A percentile compares a stretch with the other conserved stretches of the same genome.
These are phyloP conservation scores for Hydrotaea cyrtoneurina DNA, from an alignment of 2,888 invertebrate species.

Conservation along the genomic window DNA sequence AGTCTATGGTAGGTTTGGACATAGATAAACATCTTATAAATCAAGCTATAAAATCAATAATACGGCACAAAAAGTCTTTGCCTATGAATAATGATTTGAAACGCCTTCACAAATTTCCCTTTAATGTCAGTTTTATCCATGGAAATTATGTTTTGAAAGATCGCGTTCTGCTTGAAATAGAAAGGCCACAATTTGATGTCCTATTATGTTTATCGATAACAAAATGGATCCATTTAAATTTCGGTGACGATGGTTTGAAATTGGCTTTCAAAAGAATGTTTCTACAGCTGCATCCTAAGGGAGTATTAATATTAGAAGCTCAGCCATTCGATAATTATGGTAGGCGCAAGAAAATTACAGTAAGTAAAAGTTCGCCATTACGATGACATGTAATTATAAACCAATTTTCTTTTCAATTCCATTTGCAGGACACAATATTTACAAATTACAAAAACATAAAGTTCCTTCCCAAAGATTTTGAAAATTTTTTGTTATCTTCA, in stretches of 20 bases:
- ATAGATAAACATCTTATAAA: conserved; percentile 89
- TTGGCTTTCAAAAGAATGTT: conserved; percentile 90
- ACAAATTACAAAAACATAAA: conserved; percentile 83
- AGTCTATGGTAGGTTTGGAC: conserved; percentile 89
- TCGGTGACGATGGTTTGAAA: conserved; percentile 91
- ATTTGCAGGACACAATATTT: conserved; percentile 71
- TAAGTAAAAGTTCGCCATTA: conserved; percentile 76
- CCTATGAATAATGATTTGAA: conserved; percentile 63
- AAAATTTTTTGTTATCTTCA: conserved; percentile 84
- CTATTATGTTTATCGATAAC: conserved; percentile 93
- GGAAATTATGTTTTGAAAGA: conserved; percentile 91
- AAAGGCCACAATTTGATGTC: conserved; percentile 89
- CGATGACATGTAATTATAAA: not conserved
- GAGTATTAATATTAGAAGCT: conserved; percentile 90
- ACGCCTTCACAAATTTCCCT: conserved; percentile 84
- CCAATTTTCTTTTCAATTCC: conserved; percentile 14
- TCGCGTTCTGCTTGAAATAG: conserved; percentile 87
- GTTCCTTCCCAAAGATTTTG: conserved; percentile 81
- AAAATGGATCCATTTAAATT: conserved; percentile 95
- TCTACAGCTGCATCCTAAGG: conserved; percentile 88
- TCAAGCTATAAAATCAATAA: conserved; percentile 70
- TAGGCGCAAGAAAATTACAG: conserved; percentile 85
- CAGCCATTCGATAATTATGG: conserved; percentile 91
- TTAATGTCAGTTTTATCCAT: conserved; percentile 88
- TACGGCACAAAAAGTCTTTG: conserved; percentile 69